Evolutionary conservation across 1,140 invertebrate species (phyloP).

Genomic region (Neodiprion virginianus): DNA sequence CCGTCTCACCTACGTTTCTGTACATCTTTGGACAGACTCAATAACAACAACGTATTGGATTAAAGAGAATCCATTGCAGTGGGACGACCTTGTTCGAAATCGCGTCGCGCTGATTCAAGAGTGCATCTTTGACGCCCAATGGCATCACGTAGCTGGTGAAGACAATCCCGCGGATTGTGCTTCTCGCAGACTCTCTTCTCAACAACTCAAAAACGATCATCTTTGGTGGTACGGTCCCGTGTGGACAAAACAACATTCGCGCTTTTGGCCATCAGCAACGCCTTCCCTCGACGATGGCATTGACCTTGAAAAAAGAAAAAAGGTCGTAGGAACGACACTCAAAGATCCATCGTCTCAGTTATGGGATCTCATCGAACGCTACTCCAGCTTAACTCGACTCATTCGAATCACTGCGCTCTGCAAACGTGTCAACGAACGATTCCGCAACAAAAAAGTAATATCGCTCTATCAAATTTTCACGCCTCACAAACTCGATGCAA

Average conservation of each 20-base stretch:
- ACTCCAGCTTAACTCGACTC: background rate
- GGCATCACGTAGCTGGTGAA: conserved; percentile 26
- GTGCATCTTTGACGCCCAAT: background rate
- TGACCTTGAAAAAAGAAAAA: background rate
- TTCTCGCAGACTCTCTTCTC: conserved; percentile 36
- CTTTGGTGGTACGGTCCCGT: conserved; percentile 49
- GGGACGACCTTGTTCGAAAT: conserved; percentile 32
- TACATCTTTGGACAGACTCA: conserved; percentile 27
- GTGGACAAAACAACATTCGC: conserved; percentile 16
- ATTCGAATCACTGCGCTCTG: conserved; percentile 12
- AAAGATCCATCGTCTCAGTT: background rate
- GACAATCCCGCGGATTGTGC: conserved; percentile 30
- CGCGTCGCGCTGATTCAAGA: conserved; percentile 26
- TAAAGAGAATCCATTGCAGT: conserved; percentile 19
- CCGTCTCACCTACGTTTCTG: background rate
- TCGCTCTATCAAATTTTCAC: background rate
- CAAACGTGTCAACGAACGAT: background rate
- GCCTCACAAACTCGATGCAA: conserved; percentile 12
- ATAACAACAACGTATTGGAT: conserved; percentile 30
- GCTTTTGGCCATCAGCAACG: background rate
- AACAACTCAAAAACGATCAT: conserved; percentile 29
- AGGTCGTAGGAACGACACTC: background rate
- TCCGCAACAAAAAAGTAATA: background rate
- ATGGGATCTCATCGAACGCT: conserved; percentile 14
- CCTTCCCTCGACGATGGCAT: background rate